Percentiles rank a stretch among this genome's conserved stretches.
phyloP scores from a whole-genome alignment of 2,888 invertebrate genomes.

The Beris chalybata region DNA sequence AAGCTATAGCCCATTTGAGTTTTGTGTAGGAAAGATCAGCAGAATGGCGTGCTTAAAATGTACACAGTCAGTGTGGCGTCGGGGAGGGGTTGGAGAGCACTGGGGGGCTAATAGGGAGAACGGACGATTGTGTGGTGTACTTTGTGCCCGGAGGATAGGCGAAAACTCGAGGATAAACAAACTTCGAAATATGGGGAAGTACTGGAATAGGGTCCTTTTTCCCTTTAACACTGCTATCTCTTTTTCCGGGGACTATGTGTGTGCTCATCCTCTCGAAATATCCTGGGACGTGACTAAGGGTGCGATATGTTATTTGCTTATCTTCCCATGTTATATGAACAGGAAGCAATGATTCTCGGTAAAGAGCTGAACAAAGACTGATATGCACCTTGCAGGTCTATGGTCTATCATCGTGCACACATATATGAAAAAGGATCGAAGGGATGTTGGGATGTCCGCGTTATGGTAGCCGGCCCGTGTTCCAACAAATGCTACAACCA shows the following conservation, averaged over 20 bases:
- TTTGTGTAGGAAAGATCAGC: conserved; percentile 18
- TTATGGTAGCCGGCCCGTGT: background rate
- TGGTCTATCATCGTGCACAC: background rate
- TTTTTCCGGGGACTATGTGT: background rate
- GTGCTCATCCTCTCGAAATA: conserved; percentile 15
- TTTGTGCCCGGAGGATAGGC: conserved; percentile 6
- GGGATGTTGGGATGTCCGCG: background rate
- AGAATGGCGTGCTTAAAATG: conserved; percentile 14
- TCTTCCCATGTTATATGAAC: conserved; percentile 34
- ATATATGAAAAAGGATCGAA: background rate
- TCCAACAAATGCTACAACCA: conserved; percentile 9
- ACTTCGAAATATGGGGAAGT: conserved; percentile 16
- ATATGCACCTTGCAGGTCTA: conserved; percentile 5
- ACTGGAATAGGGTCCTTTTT: conserved; percentile 6
- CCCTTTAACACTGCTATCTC: no score
- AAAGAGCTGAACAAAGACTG: conserved; percentile 14
- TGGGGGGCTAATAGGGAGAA: background rate
- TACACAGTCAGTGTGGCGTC: conserved; percentile 4
- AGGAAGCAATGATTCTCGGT: conserved; percentile 23
- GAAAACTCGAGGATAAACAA: conserved; percentile 21
- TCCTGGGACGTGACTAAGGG: conserved; percentile 35
- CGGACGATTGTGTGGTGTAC: conserved; percentile 3
- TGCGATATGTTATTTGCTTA: conserved; percentile 37
- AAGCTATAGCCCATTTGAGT: conserved; percentile 15
- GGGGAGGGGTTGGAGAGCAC: background rate